Base-by-base conservation (phyloP, 2,888 invertebrate genomes). In the Pyrrhosoma nymphula region DNA sequence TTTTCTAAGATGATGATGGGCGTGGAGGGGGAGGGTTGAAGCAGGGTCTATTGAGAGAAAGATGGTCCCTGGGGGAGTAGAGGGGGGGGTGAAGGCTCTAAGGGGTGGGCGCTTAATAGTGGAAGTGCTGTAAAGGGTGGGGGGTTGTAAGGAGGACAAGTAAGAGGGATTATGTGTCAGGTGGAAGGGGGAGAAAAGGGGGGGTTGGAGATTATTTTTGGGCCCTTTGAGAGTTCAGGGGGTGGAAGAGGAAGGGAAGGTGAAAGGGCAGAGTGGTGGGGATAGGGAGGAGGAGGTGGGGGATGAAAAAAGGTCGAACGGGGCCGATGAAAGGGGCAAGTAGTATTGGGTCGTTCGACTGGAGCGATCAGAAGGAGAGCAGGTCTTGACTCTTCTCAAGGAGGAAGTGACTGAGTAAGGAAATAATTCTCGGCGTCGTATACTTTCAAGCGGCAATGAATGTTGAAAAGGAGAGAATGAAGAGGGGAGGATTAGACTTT, bases 91-190 rank as follows among this genome's bases (percentile, higher is more conserved):
- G 30, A 16, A 18, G 82, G 82, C 35, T 8, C 0, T n/a, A 1
- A 8, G 47, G 47, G 47, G 2, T 47, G 47, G 47, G 47, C 2
- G n/a, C 69, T 26, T n/a, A 26, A 10, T 3, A n/a, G 26, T 47
- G 47, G n/a, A 69, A 26, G 69, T 26, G 35, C 82, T 30, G 69
- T 26, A 26, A 10, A 12, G 26, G 69, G 69, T 0, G 26, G 26
- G 26, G 30, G 35, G 30, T n/a, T 82, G 82, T 0, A 14, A 35
- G 82, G 82, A 35, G 35, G 82, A 30, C 35, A 82, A 82, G 82
- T 82, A 82, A 35, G 82, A 82, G 35, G 82, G 82, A 82, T 82
- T 82, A 82, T 82, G 82, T 82, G 82, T 82, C 47, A 8, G 47
- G 8, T 2, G 47, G 8, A 8, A 47, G 47, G 47, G 69, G 8